Evolutionary conservation across 1,140 invertebrate species (phyloP).

Genomic region (Varroa destructor): DNA sequence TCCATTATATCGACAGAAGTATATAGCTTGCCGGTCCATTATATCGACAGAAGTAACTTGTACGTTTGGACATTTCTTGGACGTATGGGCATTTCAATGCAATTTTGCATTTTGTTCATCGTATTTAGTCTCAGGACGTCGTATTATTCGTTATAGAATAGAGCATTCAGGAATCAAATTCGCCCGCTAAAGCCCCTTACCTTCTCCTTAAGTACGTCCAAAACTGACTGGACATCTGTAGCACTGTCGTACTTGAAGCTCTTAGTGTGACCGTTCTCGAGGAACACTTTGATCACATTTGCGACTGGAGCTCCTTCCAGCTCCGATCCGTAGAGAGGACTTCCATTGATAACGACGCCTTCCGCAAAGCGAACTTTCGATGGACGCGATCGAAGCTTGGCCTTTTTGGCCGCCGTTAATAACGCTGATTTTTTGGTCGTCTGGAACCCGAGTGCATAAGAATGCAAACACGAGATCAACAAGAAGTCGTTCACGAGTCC

Average conservation of each 20-base stretch:
- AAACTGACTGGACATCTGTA: conserved; percentile 56
- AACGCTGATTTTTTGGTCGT: conserved; percentile 61
- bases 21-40: no score
- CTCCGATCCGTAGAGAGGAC: conserved; percentile 49
- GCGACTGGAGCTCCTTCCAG: conserved; percentile 72
- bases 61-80: no score
- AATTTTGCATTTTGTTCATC: no score
- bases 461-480: background rate
- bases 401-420: conserved; percentile 69
- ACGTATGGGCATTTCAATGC: no score
- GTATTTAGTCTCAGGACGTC: no score
- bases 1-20: no score
- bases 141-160: no score
- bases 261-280: conserved; percentile 87
- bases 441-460: conserved; percentile 40
- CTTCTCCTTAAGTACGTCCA: conserved; percentile 23
- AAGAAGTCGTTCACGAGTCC: conserved; percentile 22
- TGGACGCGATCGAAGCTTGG: conserved; percentile 60
- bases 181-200: background rate
- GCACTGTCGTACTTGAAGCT: conserved; percentile 87
- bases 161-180: no score
- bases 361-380: conserved; percentile 75
- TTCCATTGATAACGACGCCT: conserved; percentile 69
- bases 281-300: conserved; percentile 72
- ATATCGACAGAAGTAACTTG: no score